These are phyloP conservation scores for pig (Sus scrofa) DNA, from an alignment of 2,113 vertebrate genomes.

Conservation along the genomic window T2T-Sscrofa CM000818.6:80235501-80236000, in stretches of 20 bases:
- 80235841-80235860: conserved; percentile 26
- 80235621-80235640: conserved; percentile 41
- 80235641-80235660: not conserved
- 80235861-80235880: conserved; percentile 32
- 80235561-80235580: not conserved
- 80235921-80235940: conserved; percentile 64
- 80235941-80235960: conserved; percentile 50
- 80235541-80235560: not conserved
- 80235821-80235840: conserved; percentile 55
- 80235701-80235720: not conserved
- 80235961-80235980: conserved; percentile 66
- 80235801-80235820: not conserved
- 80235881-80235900: conserved; percentile 43
- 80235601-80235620: not conserved
- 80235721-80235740: not conserved
- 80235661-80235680: not conserved
- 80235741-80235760: not conserved
- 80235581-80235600: not conserved
- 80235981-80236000: conserved; percentile 62
- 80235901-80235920: conserved; percentile 55
- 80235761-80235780: not conserved
- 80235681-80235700: not conserved
- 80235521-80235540: not conserved
- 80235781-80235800: conserved; percentile 1
- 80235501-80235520: not conserved